These are phyloP conservation scores for Muscicapa comitata DNA, from an alignment of 2,797 vertebrate genomes.

Conservation along the genomic window DNA sequence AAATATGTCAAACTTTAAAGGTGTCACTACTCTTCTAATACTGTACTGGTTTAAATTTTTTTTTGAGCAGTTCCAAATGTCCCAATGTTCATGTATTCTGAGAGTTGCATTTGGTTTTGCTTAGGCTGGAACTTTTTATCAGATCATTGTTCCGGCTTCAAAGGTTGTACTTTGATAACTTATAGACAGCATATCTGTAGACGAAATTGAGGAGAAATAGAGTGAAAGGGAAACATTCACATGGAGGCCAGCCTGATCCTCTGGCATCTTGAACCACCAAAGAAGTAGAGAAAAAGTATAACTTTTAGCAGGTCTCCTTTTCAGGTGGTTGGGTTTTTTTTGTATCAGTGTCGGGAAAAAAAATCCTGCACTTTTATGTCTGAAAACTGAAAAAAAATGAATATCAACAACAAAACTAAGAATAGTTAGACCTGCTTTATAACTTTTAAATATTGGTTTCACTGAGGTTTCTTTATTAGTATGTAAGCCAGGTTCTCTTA, in stretches of 20 bases:
- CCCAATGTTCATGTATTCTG: not conserved
- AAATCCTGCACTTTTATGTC: not conserved
- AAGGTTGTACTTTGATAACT: not conserved
- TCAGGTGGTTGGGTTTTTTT: no score
- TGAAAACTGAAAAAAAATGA: not conserved
- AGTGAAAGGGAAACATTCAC: not conserved
- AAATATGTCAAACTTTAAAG: not conserved
- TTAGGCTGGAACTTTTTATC: not conserved
- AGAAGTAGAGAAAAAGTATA: fast-evolving
- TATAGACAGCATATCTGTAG: not conserved
- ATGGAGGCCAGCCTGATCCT: not conserved
- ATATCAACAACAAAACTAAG: not conserved
- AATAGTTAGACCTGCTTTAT: constrained; percentile 4
- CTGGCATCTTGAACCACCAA: not conserved
- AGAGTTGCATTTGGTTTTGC: not conserved
- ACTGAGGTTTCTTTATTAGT: not conserved
- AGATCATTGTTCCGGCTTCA: not conserved
- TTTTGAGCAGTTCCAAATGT: not conserved
- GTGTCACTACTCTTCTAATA: not conserved
- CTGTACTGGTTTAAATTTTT: not conserved
- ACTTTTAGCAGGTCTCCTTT: not conserved
- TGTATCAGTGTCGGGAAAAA: not conserved
- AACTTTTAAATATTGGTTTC: not conserved
- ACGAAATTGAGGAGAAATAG: not conserved
- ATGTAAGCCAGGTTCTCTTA: constrained; percentile 45